Evolutionary conservation across 2,797 vertebrate genomes (phyloP).

Genomic region (Anolis apletophallus): DNA sequence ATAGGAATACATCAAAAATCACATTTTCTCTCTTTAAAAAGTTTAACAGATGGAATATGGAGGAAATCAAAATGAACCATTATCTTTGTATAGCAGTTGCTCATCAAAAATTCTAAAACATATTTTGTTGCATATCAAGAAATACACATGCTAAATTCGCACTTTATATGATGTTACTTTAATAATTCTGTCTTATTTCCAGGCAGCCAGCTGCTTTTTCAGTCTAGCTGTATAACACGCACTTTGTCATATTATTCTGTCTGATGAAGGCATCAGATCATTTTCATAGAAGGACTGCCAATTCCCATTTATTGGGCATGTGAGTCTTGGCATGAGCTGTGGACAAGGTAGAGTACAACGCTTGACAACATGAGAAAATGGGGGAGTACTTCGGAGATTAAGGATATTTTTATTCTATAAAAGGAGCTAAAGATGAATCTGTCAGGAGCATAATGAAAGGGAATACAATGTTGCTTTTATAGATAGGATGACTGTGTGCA

Average conservation of each 20-base stretch:
- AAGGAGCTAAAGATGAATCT: slow-evolving; percentile 50
- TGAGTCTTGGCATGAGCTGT: slow-evolving; percentile 49
- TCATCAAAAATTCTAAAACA: background rate
- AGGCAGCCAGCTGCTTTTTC: slow-evolving; percentile 18
- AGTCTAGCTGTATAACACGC: slow-evolving; percentile 32
- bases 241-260: slow-evolving; percentile 46
- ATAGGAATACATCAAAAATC: background rate
- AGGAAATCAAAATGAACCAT: background rate
- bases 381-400: slow-evolving; percentile 37
- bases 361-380: slow-evolving; percentile 39
- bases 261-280: background rate
- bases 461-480: slow-evolving; percentile 13
- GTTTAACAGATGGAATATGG: background rate
- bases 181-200: background rate
- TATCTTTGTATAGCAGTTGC: background rate
- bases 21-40: background rate
- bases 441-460: slow-evolving; percentile 7
- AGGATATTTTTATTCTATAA: slow-evolving; percentile 44
- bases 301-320: slow-evolving; percentile 38
- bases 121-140: background rate
- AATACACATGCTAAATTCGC: slow-evolving; percentile 39
- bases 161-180: slow-evolving; percentile 11
- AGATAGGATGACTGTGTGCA: background rate
- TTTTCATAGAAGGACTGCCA: slow-evolving; percentile 36
- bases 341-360: slow-evolving; percentile 39